Evolutionary conservation across 2,113 vertebrate genomes (phyloP), one percentile per base, ranked within the genome.

Genomic region (Rafetus swinhoei): DNA sequence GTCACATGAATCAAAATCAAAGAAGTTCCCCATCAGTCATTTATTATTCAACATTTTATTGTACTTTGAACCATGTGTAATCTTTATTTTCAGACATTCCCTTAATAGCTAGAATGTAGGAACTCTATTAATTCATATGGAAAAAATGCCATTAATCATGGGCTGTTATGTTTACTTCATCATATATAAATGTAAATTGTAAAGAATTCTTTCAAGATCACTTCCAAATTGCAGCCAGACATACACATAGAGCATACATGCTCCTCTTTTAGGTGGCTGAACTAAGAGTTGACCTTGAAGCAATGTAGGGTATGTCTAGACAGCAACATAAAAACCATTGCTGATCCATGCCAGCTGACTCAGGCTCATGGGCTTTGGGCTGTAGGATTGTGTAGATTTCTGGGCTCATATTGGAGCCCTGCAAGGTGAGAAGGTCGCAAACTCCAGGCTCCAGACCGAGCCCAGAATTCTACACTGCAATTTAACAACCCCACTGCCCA

Each of bases 51-150:
- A 86, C 45, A 53, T 11, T 60, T 27, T 27, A 60, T 29, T 60
- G 25, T 60, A 29, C 25, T 27, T 60, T 60, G 25, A 27, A 60
- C 59, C 59, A 60, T 29, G 27, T 60, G 25, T 60, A 60, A 60
- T 96, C 59, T 93, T 96, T 95, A 83, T 92, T 95, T 86, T 94
- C 72, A 96, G 56, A 79, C 92, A 92, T 95, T 93, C 69, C 72
- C 92, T 90, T 27, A 93, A 90, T 92, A 14, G 29, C 82, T 95
- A 86, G 69, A 95, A 74, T 14, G 72, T 87, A 2, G 7, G 50
- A 89, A 94, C 86, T 90, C 50, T 81, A 93, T 94, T 96, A 93
- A 79, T 91, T 93, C 35, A 83, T 82, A 83, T 86, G 90, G 95
- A 96, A 96, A 93, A 93, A 32, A 45, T 89, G 21, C 52, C 56